Percentiles rank a stretch among this genome's conserved stretches.
Evolutionary conservation across 2,888 invertebrate species (phyloP).

Genomic region (Tiliacea citrago): DNA sequence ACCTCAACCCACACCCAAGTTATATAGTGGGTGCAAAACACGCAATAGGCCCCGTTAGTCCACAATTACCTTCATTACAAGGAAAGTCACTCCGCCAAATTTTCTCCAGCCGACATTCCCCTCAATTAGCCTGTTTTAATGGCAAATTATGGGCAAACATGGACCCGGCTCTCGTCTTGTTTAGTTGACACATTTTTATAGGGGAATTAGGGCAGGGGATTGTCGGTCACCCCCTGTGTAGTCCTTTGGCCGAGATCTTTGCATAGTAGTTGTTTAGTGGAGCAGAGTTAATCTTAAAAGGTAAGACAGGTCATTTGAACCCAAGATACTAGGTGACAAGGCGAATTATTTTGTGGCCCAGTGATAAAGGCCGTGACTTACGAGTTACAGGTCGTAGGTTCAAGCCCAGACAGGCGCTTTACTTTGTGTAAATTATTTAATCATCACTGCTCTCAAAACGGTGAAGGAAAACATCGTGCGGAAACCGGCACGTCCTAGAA

Average conservation of each 20-base stretch:
- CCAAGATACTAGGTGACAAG: not conserved
- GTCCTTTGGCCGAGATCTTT: slow-evolving; percentile 19
- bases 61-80: slow-evolving; percentile 72
- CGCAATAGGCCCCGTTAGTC: slow-evolving; percentile 71
- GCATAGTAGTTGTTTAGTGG: not conserved
- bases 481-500: no score
- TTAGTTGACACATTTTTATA: slow-evolving; percentile 64
- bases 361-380: no score
- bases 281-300: not conserved
- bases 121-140: slow-evolving; percentile 75
- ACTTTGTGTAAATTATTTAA: no score
- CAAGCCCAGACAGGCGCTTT: no score
- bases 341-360: not conserved
- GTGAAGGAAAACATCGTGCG: no score
- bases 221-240: slow-evolving; percentile 14
- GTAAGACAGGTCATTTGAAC: not conserved
- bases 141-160: slow-evolving; percentile 67
- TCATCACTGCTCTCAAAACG: no score
- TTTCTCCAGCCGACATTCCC: slow-evolving; percentile 69
- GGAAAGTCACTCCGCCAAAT: slow-evolving; percentile 80
- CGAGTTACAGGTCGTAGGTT: no score
- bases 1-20: slow-evolving; percentile 40
- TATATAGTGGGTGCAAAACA: slow-evolving; percentile 68
- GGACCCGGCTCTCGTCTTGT: slow-evolving; percentile 47
- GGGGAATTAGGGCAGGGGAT: slow-evolving; percentile 36